These are phyloP conservation scores for Drosophila silvestris DNA, from an alignment of 2,888 invertebrate genomes.

Conservation along the genomic window DNA sequence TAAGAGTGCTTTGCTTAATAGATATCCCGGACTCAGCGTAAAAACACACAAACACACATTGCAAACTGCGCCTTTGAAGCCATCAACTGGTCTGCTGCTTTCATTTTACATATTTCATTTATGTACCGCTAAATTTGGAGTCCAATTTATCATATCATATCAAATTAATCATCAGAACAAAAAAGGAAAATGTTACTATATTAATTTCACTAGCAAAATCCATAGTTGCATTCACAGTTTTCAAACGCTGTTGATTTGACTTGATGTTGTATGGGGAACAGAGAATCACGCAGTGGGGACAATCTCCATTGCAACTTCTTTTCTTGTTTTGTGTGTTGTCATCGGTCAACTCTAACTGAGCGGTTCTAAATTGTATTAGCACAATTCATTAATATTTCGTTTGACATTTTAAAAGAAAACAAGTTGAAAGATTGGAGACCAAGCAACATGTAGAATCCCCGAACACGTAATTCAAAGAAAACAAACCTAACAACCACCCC, in stretches of 20 bases:
- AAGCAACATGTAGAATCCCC: slow-evolving; percentile 22
- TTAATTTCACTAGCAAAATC: background rate
- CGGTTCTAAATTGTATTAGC: background rate
- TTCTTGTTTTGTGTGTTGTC: background rate
- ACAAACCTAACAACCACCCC: slow-evolving; percentile 5
- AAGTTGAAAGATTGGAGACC: slow-evolving; percentile 1
- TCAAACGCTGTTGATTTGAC: background rate
- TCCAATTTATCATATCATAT: background rate
- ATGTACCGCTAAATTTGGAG: background rate
- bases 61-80: background rate
- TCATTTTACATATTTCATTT: background rate
- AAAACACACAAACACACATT: background rate
- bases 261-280: background rate
- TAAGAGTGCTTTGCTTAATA: background rate
- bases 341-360: background rate
- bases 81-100: background rate
- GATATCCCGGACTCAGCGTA: background rate
- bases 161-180: background rate
- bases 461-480: background rate
- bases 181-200: background rate
- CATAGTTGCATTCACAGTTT: background rate
- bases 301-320: background rate
- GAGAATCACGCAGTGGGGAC: background rate
- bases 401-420: background rate
- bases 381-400: background rate